Evolutionary conservation across 2,113 vertebrate genomes (phyloP), one percentile per base, ranked within the genome.

Genomic region (Scolopax mira): DNA sequence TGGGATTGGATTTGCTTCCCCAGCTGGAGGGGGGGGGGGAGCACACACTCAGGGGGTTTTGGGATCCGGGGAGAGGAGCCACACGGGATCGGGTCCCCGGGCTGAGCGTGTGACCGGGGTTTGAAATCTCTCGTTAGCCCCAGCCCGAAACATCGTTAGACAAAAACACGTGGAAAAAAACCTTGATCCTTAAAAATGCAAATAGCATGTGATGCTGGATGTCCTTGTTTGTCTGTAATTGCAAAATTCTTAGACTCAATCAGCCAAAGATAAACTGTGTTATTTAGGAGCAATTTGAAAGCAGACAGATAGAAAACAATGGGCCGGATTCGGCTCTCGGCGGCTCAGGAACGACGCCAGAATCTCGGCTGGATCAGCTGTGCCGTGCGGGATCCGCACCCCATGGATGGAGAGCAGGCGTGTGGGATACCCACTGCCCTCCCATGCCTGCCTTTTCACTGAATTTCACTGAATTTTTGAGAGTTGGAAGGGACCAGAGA

Each of bases 181-280:
- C 48, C 72, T 52, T 10, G 31, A 66, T 94, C 94, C 95, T 96
- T 97, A 97, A 97, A 97, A 95, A 97, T 97, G 95, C 96, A 97
- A 97, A 97, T 96, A 30, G 79, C 52, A 31, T 6, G 80, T 25
- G 87, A 70, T 24, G 91, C 96, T 89, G 95, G 94, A 95, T 87
- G 95, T 94, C 95, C 96, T 91, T 60, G 75, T 97, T 97, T 95
- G 95, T 3, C 31, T 71, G 94, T 96, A 97, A 97, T 97, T 97
- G 94, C 96, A 61, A 94, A 96, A 97, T 96, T 91, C 94, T 31
- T 25, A 69, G 95, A 9, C 95, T 96, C 96, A 97, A 95, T 97
- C 96, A 97, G 95, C 93, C 93, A 27, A 17, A 94, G 96, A 95
- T 96, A 97, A 97, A 97, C 94, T 91, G 91, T 54, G 89, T 94